phyloP scores from a whole-genome alignment of 2,113 vertebrate genomes.

The Lasiurus cinereus region DNA sequence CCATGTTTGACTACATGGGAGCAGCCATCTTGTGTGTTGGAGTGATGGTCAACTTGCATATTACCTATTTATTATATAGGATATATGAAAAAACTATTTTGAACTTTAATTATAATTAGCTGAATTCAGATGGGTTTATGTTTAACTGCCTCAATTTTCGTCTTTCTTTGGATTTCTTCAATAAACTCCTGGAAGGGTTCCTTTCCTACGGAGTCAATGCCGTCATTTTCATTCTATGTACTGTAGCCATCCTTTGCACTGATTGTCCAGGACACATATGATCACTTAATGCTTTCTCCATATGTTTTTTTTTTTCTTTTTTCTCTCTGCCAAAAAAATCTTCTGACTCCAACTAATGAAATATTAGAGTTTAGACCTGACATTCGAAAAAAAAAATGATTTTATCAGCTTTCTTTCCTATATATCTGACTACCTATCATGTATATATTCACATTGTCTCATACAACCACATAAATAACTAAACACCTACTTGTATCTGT shows the following conservation, averaged over 20 bases:
- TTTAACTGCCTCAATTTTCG: background rate
- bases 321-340: background rate
- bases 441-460: background rate
- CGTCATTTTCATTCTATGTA: background rate
- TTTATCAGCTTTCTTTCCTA: background rate
- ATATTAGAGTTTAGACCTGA: background rate
- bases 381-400: background rate
- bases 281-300: background rate
- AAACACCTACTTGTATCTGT: no score
- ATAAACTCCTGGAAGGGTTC: background rate
- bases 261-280: background rate
- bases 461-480: background rate
- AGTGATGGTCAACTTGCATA: no score
- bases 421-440: background rate
- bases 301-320: background rate
- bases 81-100: background rate
- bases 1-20: no score
- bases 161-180: background rate
- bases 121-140: background rate
- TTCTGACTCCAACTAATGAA: background rate
- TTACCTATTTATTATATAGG: no score
- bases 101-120: conserved; percentile 37
- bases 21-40: no score
- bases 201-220: background rate
- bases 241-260: background rate